A percentile compares a stretch with the other conserved stretches of the same genome.
Evolutionary conservation across 2,797 vertebrate genomes (phyloP).

Genomic region (Columba guinea): DNA sequence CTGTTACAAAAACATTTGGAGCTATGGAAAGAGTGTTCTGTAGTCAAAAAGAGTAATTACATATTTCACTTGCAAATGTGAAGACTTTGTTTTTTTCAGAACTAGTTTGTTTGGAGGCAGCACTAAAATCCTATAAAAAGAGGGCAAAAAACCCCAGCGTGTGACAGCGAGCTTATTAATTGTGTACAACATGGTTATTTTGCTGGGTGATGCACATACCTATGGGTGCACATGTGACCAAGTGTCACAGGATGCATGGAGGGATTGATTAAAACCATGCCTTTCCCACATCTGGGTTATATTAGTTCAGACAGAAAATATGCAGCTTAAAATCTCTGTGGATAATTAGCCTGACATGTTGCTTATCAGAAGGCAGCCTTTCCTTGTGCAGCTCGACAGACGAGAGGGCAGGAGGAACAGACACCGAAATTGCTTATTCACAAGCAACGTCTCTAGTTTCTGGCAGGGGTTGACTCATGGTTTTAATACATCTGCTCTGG

Average conservation of each 20-base stretch:
- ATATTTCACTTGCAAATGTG: neutral
- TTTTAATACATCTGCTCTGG: neutral
- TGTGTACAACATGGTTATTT: neutral
- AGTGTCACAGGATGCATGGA: conserved; percentile 23
- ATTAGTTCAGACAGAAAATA: conserved; percentile 66
- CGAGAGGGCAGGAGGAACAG: neutral
- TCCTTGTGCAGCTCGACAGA: conserved; percentile 18
- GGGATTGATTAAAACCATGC: conserved; percentile 25
- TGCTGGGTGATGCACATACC: neutral
- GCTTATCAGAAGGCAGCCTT: conserved; percentile 48
- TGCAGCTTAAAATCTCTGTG: conserved; percentile 34
- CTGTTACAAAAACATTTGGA: neutral
- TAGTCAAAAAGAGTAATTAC: neutral
- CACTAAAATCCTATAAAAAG: neutral
- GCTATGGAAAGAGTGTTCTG: neutral
- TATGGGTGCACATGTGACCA: neutral
- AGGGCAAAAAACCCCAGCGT: neutral
- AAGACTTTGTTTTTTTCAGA: neutral
- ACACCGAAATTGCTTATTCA: neutral
- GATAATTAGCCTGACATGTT: conserved; percentile 57
- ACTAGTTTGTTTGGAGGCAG: neutral
- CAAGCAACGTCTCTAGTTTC: neutral
- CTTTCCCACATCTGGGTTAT: conserved; percentile 68
- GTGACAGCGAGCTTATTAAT: neutral
- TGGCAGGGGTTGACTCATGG: neutral